Conservation (phyloP, 2,888 invertebrate genomes). For the Pandemis cinnamomeana region DNA sequence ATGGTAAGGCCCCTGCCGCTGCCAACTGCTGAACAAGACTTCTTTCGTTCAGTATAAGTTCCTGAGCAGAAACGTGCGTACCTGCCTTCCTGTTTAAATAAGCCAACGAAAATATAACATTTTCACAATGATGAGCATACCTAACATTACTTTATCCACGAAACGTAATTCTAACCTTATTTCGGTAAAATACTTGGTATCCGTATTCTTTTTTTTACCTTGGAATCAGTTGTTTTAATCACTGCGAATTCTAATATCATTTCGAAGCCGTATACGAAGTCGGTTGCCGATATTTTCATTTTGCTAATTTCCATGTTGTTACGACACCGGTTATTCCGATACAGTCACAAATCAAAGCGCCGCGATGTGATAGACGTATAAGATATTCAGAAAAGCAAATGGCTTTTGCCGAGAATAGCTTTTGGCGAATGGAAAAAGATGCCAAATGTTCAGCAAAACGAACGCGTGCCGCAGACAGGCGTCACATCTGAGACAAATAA, state of each 20-base stretch:
- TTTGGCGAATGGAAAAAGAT: not conserved
- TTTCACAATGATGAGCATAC: too few relatives aligned
- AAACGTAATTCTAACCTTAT: too few relatives aligned
- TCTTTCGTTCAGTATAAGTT: too few relatives aligned
- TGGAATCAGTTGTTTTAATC: not conserved
- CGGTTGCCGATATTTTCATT: not conserved
- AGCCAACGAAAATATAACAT: too few relatives aligned
- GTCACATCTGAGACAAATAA: not conserved
- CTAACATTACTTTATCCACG: too few relatives aligned
- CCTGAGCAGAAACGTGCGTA: too few relatives aligned
- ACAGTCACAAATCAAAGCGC: conserved; percentile 10
- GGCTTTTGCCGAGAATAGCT: conserved; percentile 8
- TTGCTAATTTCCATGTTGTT: not conserved
- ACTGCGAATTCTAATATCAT: not conserved
- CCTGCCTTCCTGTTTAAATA: too few relatives aligned
- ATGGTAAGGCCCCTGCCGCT: too few relatives aligned
- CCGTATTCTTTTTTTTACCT: not conserved
- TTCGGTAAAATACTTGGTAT: too few relatives aligned
- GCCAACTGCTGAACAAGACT: too few relatives aligned
- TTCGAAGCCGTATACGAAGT: not conserved
- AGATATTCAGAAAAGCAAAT: conserved; percentile 8
- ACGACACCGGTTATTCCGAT: not conserved
- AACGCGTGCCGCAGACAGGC: not conserved
- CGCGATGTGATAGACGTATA: not conserved
- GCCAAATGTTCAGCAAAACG: not conserved